Evolutionary conservation across 1,140 invertebrate genomes (phyloP).

Genomic region (Drosophila nikananu): DNA sequence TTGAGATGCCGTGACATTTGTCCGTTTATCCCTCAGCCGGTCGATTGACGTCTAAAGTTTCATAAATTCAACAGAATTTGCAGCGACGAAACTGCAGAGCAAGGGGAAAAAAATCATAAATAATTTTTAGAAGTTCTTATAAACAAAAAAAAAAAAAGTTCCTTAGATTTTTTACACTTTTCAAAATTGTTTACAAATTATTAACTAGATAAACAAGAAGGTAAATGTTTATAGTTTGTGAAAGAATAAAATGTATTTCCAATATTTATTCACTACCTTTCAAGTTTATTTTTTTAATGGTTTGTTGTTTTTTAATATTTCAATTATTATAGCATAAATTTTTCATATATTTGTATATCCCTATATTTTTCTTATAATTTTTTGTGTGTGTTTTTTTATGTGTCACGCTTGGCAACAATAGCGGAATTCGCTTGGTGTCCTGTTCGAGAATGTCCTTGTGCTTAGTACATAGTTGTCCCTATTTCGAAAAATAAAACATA

Average conservation of each 20-base stretch:
- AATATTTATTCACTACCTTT: no score
- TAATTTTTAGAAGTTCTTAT: constrained; percentile 31
- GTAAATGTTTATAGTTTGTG: no score
- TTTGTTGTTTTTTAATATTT: not conserved
- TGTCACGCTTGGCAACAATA: constrained; percentile 66
- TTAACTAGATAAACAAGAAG: no score
- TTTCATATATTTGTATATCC: not conserved
- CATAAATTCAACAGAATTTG: constrained; percentile 78
- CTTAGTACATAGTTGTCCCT: constrained; percentile 16
- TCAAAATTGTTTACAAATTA: not conserved
- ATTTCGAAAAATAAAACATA: not conserved
- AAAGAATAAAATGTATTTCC: not conserved
- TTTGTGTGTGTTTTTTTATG: constrained; percentile 8
- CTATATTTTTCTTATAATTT: not conserved
- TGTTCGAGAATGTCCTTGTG: constrained; percentile 35
- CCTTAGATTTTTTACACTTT: not conserved
- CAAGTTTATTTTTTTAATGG: no score
- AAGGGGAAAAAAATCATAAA: constrained; percentile 3
- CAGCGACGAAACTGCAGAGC: constrained; percentile 14
- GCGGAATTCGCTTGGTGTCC: constrained; percentile 23
- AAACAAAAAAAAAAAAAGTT: no score
- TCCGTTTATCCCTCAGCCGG: constrained; percentile 49
- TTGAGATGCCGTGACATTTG: constrained; percentile 55
- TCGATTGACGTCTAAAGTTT: constrained; percentile 70
- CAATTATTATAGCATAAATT: constrained; percentile 60